Evolutionary conservation across 2,888 invertebrate genomes (phyloP).

Genomic region (Cybosia mesomella): DNA sequence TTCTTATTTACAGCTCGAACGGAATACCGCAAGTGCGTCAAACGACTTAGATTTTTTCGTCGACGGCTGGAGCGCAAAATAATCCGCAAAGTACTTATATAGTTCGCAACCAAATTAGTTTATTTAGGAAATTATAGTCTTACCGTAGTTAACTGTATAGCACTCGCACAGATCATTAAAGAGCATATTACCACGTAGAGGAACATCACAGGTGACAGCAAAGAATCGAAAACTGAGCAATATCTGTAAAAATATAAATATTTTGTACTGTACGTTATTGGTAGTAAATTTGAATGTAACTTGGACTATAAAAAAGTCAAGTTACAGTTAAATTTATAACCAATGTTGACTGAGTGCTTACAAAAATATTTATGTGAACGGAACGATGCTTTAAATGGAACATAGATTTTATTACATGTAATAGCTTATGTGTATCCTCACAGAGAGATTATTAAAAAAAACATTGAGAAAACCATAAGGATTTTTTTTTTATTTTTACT

Average conservation of each 20-base stretch:
- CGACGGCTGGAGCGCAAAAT: no score
- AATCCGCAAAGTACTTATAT: no score
- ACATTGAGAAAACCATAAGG: no score
- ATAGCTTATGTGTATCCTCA: not conserved
- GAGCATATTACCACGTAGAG: conserved; percentile 80
- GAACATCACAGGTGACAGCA: conserved; percentile 81
- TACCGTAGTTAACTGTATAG: conserved; percentile 75
- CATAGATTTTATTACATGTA: not conserved
- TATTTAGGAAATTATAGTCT: conserved; percentile 8
- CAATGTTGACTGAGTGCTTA: not conserved
- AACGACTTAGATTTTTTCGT: no score
- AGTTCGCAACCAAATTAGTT: no score
- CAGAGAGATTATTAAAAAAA: not conserved
- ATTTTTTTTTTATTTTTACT: not conserved
- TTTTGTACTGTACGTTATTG: not conserved
- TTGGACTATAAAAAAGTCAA: no score
- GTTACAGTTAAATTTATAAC: not conserved
- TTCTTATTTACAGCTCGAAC: no score
- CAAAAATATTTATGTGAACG: no score
- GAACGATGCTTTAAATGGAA: no score
- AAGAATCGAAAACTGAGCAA: conserved; percentile 66
- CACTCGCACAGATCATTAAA: conserved; percentile 80
- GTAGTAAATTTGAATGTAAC: no score
- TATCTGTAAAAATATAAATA: conserved; percentile 63
- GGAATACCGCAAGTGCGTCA: no score